Evolutionary conservation across 2,888 invertebrate genomes (phyloP), one percentile per base, ranked within the genome.

Genomic region (Drosophila conformis): DNA sequence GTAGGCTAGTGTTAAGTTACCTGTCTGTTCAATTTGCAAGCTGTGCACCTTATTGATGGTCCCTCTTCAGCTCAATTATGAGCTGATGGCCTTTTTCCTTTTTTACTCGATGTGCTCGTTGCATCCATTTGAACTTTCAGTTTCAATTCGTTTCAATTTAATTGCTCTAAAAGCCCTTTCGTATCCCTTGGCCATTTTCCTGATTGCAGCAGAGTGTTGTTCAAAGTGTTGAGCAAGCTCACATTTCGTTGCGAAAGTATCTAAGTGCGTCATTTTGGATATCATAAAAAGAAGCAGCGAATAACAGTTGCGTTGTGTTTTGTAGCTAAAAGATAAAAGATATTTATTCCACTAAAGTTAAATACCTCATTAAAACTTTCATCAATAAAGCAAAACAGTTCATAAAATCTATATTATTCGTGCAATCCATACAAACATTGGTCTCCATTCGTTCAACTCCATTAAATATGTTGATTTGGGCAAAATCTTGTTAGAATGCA

Each of bases 11-110:
- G 8, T 29, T 40, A 11, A 48, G 57, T 27, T 48, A 27, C 31
- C 52, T 76, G 75, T 63, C 78, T 69, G 48, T 63, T 59, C 56
- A 21, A 58, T 63, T 68, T 67, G 36, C 46, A 36, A 54, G 56
- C 51, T 53, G 25, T 27, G 51, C 53, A 38, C 35, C 65, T 52
- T 60, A 73, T 73, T 82, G 80, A 85, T 76, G 61, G 79, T 69
- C 64, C 67, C 61, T 53, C 64, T 56, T 49, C 49, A 54, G 58
- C 69, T 79, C 80, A 82, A 85, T 79, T 82, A 82, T 74, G 71
- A 70, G 68, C 71, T 86, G 68, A 72, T 82, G 77, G 69, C 31
- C 11, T 60, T 71, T 61, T 61, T 53, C 31, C 10, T 60, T 71
- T 61, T 61, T 53, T 67, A 63, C 67, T 56, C 42, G 60, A 67